These are phyloP conservation scores for Hypotaenidia okinawae DNA, from an alignment of 2,797 vertebrate genomes.

Conservation along the genomic window DNA sequence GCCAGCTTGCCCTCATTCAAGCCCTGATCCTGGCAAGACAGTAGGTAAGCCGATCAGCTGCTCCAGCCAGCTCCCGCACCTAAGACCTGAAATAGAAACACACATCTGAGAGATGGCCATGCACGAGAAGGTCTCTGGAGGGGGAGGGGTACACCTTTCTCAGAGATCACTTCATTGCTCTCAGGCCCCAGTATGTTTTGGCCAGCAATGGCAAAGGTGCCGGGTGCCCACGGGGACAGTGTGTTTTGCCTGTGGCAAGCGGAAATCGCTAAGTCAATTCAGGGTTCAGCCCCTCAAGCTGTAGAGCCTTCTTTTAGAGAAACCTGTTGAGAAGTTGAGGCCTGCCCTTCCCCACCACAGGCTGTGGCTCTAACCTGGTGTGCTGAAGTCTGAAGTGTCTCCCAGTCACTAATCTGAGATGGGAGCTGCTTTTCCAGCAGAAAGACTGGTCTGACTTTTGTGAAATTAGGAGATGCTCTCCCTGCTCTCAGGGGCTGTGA, in stretches of 20 bases:
- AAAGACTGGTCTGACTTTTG: neutral
- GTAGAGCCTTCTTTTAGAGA: neutral
- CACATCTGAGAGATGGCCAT: neutral
- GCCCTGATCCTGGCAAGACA: conserved; percentile 36
- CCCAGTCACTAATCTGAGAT: neutral
- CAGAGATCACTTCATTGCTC: neutral
- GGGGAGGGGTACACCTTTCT: neutral
- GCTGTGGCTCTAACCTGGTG: neutral
- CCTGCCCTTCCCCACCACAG: neutral
- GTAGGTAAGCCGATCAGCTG: conserved; percentile 40
- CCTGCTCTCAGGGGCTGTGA: neutral
- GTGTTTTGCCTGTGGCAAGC: neutral
- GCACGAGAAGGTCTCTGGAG: neutral
- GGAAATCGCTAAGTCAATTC: neutral
- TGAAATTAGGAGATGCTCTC: neutral
- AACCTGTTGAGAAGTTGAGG: neutral
- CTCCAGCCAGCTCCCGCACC: conserved; percentile 11
- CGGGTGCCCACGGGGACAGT: rapidly evolving
- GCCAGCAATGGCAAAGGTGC: neutral
- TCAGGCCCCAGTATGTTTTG: neutral
- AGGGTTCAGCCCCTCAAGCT: neutral
- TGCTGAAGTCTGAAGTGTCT: neutral
- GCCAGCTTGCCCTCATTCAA: conserved; percentile 56
- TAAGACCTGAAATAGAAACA: neutral
- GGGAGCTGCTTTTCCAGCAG: neutral